Evolutionary conservation across 2,797 vertebrate genomes (phyloP).

Genomic region (Aythya fuligula): DNA sequence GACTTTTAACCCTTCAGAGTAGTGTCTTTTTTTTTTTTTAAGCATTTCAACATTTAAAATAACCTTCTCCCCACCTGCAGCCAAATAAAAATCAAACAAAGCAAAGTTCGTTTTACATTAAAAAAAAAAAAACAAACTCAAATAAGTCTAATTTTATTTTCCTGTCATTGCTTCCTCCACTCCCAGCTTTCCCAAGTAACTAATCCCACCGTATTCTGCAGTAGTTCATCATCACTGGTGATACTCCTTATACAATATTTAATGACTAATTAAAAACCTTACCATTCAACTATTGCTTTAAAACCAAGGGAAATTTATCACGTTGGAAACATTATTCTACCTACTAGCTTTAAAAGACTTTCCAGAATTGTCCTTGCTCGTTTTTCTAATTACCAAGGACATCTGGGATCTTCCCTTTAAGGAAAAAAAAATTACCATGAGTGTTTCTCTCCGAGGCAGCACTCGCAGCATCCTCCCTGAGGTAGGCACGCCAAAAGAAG

Average conservation of each 20-base stretch:
- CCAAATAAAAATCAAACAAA: constrained; percentile 23
- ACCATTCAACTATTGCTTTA: constrained; percentile 50
- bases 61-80: constrained; percentile 54
- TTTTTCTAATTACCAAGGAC: constrained; percentile 71
- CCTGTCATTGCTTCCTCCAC: not conserved
- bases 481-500: not conserved
- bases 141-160: not conserved
- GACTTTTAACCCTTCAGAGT: constrained; percentile 67
- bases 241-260: constrained; percentile 49
- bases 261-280: constrained; percentile 70
- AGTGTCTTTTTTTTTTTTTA: constrained; percentile 16
- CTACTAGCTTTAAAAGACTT: constrained; percentile 46
- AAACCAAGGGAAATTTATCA: constrained; percentile 69
- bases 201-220: not conserved
- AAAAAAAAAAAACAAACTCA: not conserved
- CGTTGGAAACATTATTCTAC: constrained; percentile 25
- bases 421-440: not conserved
- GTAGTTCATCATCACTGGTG: constrained; percentile 42
- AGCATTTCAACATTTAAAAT: not conserved
- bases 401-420: constrained; percentile 52
- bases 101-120: not conserved
- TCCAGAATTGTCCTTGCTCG: constrained; percentile 54
- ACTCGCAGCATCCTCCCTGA: constrained; percentile 8
- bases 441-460: not conserved
- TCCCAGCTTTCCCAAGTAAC: constrained; percentile 7